Conservation (phyloP, 2,888 invertebrate genomes). For the Sycophila texana region DNA sequence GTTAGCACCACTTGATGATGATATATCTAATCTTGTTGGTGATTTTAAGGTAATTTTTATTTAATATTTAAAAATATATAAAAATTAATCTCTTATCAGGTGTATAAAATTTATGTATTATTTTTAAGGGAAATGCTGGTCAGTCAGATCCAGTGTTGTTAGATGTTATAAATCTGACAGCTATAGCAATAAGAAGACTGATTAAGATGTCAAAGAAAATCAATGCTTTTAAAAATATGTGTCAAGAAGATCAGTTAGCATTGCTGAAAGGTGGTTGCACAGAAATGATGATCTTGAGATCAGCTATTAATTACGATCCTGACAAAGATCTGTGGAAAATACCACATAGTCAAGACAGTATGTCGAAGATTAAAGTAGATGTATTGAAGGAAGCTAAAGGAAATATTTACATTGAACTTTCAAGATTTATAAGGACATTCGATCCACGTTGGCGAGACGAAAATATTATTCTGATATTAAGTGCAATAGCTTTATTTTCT, state of each 20-base stretch:
- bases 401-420: constrained; percentile 91
- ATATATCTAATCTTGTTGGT: constrained; percentile 83
- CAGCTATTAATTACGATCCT: constrained; percentile 93
- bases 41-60: constrained; percentile 78
- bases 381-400: constrained; percentile 93
- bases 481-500: constrained; percentile 93
- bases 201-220: constrained; percentile 92
- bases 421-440: constrained; percentile 90
- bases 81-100: not conserved
- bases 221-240: constrained; percentile 93
- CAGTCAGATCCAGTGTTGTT: constrained; percentile 83
- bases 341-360: constrained; percentile 86
- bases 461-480: constrained; percentile 92
- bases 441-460: constrained; percentile 92
- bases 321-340: constrained; percentile 94
- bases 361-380: constrained; percentile 89
- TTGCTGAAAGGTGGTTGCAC: constrained; percentile 95
- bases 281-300: constrained; percentile 96
- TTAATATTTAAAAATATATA: constrained; percentile 5
- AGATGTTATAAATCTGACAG: constrained; percentile 92
- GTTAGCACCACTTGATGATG: constrained; percentile 89
- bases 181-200: constrained; percentile 91
- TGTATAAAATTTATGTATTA: constrained; percentile 19
- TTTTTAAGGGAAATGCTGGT: constrained; percentile 68
- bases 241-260: constrained; percentile 94